phyloP scores from a whole-genome alignment of 2,113 vertebrate genomes.

The Cynoglossus semilaevis region DNA sequence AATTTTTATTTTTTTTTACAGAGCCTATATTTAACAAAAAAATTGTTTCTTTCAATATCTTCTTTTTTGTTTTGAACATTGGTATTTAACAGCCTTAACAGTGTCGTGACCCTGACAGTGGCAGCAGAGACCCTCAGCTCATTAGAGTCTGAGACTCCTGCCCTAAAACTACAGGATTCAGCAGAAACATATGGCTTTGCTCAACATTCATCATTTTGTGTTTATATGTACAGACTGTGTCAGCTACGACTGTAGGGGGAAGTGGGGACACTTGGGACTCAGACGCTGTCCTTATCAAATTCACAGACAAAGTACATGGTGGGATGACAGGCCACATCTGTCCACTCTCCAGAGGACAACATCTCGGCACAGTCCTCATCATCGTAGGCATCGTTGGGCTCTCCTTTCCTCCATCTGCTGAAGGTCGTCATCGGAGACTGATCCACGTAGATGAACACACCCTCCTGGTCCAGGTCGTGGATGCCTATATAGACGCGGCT shows the following conservation, averaged over 20 bases:
- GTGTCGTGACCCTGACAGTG: too few species aligned
- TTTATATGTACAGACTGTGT: slow-evolving; percentile 29
- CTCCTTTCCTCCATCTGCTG: slow-evolving; percentile 91
- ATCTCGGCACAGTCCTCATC: slow-evolving; percentile 97
- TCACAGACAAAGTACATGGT: slow-evolving; percentile 98
- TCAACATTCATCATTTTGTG: slow-evolving; percentile 26
- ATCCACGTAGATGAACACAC: slow-evolving; percentile 88
- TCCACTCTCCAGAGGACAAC: slow-evolving; percentile 93
- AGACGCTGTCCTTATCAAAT: slow-evolving; percentile 91
- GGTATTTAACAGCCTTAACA: too few species aligned
- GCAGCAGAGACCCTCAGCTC: too few species aligned
- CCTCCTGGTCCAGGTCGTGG: slow-evolving; percentile 90
- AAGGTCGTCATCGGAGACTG: slow-evolving; percentile 92
- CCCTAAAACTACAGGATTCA: too few species aligned
- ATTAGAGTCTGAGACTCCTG: too few species aligned
- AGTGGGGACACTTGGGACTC: slow-evolving; percentile 49
- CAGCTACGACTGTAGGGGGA: too few species aligned
- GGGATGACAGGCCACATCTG: slow-evolving; percentile 90
- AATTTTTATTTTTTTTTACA: too few species aligned
- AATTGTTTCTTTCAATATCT: too few species aligned
- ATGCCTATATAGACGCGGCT: slow-evolving; percentile 91
- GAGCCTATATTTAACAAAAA: too few species aligned
- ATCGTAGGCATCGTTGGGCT: slow-evolving; percentile 93
- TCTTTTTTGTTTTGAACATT: too few species aligned
- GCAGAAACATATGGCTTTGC: slow-evolving; percentile 11